Percentiles rank a stretch among this genome's conserved stretches.
These are phyloP conservation scores for Tillus elongatus DNA, from an alignment of 2,888 invertebrate species.

Conservation along the genomic window DNA sequence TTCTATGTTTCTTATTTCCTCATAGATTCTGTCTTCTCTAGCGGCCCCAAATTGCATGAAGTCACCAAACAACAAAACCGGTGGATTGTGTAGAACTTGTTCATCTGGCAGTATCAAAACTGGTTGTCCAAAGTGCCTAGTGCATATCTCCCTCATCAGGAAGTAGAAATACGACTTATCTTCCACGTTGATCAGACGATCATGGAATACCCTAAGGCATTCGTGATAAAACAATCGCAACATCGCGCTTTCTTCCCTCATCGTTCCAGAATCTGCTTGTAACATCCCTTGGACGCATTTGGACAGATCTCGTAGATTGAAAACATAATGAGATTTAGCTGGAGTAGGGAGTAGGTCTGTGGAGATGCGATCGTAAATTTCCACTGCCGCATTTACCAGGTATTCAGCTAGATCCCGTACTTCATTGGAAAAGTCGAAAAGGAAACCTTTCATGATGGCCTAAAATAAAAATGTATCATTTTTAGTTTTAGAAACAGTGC, in stretches of 20 bases:
- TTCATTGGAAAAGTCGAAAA: conserved; percentile 64
- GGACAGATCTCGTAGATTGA: conserved; percentile 83
- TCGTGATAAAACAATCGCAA: conserved; percentile 84
- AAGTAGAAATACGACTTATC: conserved; percentile 75
- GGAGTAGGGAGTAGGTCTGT: conserved; percentile 81
- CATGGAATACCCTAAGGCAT: conserved; percentile 84
- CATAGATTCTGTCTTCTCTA: conserved; percentile 66
- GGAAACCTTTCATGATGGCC: conserved; percentile 66
- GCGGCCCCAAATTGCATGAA: conserved; percentile 69
- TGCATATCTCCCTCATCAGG: conserved; percentile 59
- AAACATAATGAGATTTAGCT: conserved; percentile 85
- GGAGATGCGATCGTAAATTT: conserved; percentile 72
- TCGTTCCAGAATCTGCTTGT: conserved; percentile 60
- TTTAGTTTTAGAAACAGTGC: no score
- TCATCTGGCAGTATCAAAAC: conserved; percentile 54
- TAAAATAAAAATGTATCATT: conserved; percentile 37
- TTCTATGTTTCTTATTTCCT: conserved; percentile 65
- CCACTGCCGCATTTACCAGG: conserved; percentile 75
- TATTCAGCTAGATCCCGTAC: conserved; percentile 58
- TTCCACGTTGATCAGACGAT: conserved; percentile 71
- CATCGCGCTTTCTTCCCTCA: conserved; percentile 59
- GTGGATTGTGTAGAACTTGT: conserved; percentile 51
- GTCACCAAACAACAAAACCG: conserved; percentile 65
- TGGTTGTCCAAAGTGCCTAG: conserved; percentile 52
- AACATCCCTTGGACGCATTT: conserved; percentile 86